Base-by-base conservation (phyloP, 1,140 invertebrate genomes). In the Hermatobates lingyangjiaoensis region DNA sequence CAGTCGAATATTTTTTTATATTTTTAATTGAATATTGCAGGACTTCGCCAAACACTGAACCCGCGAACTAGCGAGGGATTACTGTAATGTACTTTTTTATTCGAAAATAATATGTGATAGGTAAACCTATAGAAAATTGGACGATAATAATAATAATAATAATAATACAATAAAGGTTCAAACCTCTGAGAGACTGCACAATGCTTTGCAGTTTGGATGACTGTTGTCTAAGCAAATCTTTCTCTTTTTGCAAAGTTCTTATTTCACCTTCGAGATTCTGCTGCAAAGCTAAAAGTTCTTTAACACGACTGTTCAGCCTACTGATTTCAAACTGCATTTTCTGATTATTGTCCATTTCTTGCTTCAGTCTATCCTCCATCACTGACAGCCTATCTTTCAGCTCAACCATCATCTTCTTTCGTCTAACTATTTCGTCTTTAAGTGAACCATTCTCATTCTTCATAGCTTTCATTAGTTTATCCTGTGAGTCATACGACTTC, bases 381-480 rank as follows among this genome's bases (percentile, higher is more conserved):
- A 4, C 15, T 1, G 34, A 21, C 28, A 42, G 23, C 18, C 15
- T 40, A 2, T 51, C 24, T 20, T 45, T 48, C 20, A 54, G 12
- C 1, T 54, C 42, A 18, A 45, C 40, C 3, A 45, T 46, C 30
- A 27, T 20, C 1, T 27, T 23, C 27, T 38, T 45, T 15, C 49
- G 21, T 2, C 53, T 20, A n/a, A 45, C 27, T 3, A 39, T 38
- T 38, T 54, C 53, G 12, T 45, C 47, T 26, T 54, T 54, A 30
- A 53, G 39, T 23, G 7, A 2, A 7, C 20, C 25, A 20, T n/a
- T 39, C 20, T 44, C 30, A 2, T 49, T 47, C 14, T 23, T 27
- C 15, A 26, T 26, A 2, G n/a, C 23, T 20, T 30, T 34, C 2
- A 46, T 7, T 40, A 34, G 27, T 26, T 45, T 30, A 10, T 48